phyloP scores from a whole-genome alignment of 2,888 invertebrate genomes.

The Leptothorax acervorum region DNA sequence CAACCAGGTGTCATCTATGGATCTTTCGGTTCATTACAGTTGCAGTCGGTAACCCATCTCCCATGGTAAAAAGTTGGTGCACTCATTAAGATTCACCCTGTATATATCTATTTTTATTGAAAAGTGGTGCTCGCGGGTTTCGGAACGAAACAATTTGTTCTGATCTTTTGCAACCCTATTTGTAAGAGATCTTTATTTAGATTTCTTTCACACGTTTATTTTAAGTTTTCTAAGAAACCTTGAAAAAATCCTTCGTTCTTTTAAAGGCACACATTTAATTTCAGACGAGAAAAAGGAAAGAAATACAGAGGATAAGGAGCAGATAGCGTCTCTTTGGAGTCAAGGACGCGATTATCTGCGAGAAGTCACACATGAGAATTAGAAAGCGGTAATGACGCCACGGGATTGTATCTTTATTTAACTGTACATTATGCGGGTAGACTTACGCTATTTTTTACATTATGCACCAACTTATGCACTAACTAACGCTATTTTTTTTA shows the following conservation, averaged over 20 bases:
- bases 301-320: neutral
- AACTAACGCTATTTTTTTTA: neutral
- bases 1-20: too few relatives aligned
- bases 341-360: neutral
- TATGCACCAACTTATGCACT: too few relatives aligned
- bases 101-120: neutral
- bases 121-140: neutral
- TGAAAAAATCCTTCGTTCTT: neutral
- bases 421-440: neutral
- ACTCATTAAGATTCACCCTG: too few relatives aligned
- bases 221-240: neutral
- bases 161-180: neutral
- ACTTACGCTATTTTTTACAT: neutral
- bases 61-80: too few relatives aligned
- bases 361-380: neutral
- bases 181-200: neutral
- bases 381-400: neutral
- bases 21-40: too few relatives aligned
- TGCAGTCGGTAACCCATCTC: too few relatives aligned
- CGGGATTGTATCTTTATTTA: constrained; percentile 2
- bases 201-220: neutral
- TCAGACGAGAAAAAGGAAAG: neutral
- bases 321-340: neutral
- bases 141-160: neutral
- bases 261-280: neutral